phyloP scores from a whole-genome alignment of 2,888 invertebrate species.

The Hyposoter dolosus region DNA sequence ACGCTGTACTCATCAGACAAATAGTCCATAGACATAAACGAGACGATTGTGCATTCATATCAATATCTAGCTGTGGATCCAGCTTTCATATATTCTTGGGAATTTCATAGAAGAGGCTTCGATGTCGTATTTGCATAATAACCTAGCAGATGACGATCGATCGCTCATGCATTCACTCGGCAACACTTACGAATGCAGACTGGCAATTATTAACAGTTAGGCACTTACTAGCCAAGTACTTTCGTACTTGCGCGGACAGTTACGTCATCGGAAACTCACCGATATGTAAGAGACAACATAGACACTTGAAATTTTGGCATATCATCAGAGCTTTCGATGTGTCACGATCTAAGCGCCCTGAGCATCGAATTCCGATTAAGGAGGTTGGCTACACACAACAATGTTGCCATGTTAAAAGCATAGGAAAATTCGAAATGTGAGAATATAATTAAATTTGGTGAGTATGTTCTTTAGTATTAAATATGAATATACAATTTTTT shows the following conservation, averaged over 20 bases:
- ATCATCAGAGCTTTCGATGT: background rate
- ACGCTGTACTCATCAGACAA: background rate
- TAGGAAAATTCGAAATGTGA: no score
- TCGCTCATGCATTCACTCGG: background rate
- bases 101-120: slow-evolving; percentile 1
- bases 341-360: background rate
- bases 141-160: slow-evolving; percentile 21
- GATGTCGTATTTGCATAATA: slow-evolving; percentile 5
- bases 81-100: background rate
- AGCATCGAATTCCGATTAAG: background rate
- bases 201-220: slow-evolving; percentile 11
- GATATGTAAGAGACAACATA: background rate
- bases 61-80: background rate
- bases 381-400: no score
- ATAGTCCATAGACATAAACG: background rate
- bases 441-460: no score
- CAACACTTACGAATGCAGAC: slow-evolving; percentile 9
- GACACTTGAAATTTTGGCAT: background rate
- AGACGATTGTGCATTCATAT: slow-evolving; percentile 5
- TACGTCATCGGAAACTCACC: background rate
- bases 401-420: no score
- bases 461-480: no score
- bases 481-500: no score
- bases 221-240: background rate
- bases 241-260: background rate